Percentiles rank a stretch among this genome's conserved stretches.
phyloP scores from a whole-genome alignment of 2,113 vertebrate genomes.

The Podocnemis expansa region DNA sequence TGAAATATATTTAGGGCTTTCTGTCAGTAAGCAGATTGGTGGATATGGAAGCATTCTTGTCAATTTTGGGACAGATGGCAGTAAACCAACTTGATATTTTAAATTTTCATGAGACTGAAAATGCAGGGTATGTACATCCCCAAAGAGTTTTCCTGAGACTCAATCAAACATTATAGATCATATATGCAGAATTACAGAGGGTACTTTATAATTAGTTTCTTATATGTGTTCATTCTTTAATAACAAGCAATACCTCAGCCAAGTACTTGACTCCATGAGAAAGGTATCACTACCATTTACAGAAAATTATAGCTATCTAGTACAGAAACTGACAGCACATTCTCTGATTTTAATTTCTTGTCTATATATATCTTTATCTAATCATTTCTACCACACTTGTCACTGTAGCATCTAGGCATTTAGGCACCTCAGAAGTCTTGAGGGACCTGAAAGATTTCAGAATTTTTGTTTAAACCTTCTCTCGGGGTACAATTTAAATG shows the following conservation, averaged over 20 bases:
- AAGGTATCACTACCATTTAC: constrained; percentile 36
- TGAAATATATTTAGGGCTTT: not conserved
- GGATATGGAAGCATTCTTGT: not conserved
- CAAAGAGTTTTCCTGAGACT: not conserved
- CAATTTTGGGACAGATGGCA: not conserved
- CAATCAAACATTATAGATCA: not conserved
- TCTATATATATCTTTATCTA: constrained; percentile 38
- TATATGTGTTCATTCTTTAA: constrained; percentile 19
- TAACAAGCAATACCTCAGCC: constrained; percentile 46
- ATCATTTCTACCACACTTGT: constrained; percentile 27
- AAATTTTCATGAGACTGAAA: not conserved
- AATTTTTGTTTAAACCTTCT: not conserved
- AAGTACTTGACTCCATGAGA: constrained; percentile 50
- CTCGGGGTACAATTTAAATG: not conserved
- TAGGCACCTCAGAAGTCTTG: not conserved
- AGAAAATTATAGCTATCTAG: constrained; percentile 62
- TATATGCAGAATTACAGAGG: not conserved
- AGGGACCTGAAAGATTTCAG: not conserved
- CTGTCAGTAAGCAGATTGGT: not conserved
- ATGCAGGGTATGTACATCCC: not conserved
- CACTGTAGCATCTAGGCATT: not conserved
- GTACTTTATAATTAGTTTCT: constrained; percentile 60
- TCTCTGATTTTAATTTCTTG: constrained; percentile 30
- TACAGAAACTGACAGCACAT: constrained; percentile 26
- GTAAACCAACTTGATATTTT: not conserved